Percentiles rank a stretch among this genome's conserved stretches.
Conservation (phyloP, 2,797 vertebrate genomes). For the Melopsittacus undulatus region DNA sequence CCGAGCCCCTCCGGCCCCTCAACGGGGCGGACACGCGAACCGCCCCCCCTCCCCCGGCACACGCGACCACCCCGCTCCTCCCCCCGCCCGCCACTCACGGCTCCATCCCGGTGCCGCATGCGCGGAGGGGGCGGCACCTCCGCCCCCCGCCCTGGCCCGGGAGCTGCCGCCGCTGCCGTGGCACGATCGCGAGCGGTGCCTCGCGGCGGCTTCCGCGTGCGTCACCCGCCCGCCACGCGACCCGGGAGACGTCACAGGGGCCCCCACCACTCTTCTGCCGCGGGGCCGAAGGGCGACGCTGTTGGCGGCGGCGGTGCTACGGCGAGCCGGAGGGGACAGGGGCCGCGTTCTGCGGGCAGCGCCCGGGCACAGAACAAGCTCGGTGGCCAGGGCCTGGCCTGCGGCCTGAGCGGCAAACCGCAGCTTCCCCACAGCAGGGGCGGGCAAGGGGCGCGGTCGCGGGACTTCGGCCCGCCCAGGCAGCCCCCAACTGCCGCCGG, state of each 20-base stretch:
- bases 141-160: not conserved
- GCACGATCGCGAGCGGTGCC: not conserved
- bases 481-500: not conserved
- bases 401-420: not conserved
- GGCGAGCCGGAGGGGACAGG: not conserved
- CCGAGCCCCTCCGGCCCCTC: not conserved
- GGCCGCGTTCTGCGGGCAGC: not conserved
- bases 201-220: not conserved
- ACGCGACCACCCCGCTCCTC: not conserved
- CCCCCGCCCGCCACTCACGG: conserved; percentile 35
- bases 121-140: not conserved
- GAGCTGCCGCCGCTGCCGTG: not conserved
- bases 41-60: too few species aligned
- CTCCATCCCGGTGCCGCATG: conserved; percentile 41
- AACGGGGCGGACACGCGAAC: too few species aligned
- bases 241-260: not conserved
- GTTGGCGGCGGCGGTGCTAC: too few species aligned
- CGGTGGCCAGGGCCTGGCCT: not conserved
- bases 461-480: not conserved
- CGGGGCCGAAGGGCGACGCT: not conserved
- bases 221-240: conserved; percentile 12
- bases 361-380: not conserved
- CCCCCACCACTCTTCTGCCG: not conserved
- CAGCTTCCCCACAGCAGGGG: not conserved
- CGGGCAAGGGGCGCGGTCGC: not conserved